Conservation (phyloP, 2,113 vertebrate genomes). For the Rhagologus leucostigma region DNA sequence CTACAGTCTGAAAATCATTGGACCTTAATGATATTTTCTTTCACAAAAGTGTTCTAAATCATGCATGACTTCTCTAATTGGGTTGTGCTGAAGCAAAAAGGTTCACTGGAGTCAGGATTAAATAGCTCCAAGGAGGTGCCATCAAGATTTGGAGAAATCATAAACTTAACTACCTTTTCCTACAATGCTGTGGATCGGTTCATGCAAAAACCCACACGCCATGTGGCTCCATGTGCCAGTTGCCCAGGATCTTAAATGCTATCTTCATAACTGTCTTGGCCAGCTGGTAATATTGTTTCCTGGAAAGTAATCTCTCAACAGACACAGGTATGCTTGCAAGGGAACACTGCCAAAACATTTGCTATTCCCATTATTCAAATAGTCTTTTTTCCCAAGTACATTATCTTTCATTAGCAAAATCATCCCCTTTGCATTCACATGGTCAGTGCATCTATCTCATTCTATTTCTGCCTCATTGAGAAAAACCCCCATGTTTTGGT, state of each 20-base stretch:
- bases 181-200: not conserved
- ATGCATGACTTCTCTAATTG: not conserved
- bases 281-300: not conserved
- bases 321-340: not conserved
- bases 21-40: not conserved
- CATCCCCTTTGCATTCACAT: not conserved
- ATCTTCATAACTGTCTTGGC: not conserved
- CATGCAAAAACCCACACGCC: not conserved
- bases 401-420: constrained; percentile 8
- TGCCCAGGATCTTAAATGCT: not conserved
- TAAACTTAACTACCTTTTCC: not conserved
- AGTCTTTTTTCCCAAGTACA: not conserved
- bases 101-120: not conserved
- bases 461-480: not conserved
- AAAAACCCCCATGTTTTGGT: not conserved
- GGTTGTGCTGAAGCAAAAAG: not conserved
- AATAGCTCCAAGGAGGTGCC: not conserved
- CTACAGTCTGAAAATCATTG: not conserved
- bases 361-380: not conserved
- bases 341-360: not conserved
- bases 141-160: not conserved
- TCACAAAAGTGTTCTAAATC: not conserved
- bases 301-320: not conserved
- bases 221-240: not conserved
- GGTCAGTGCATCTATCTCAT: not conserved